Evolutionary conservation across 2,797 vertebrate genomes (phyloP).

Genomic region (Tokudaia tokunoshimensis): DNA sequence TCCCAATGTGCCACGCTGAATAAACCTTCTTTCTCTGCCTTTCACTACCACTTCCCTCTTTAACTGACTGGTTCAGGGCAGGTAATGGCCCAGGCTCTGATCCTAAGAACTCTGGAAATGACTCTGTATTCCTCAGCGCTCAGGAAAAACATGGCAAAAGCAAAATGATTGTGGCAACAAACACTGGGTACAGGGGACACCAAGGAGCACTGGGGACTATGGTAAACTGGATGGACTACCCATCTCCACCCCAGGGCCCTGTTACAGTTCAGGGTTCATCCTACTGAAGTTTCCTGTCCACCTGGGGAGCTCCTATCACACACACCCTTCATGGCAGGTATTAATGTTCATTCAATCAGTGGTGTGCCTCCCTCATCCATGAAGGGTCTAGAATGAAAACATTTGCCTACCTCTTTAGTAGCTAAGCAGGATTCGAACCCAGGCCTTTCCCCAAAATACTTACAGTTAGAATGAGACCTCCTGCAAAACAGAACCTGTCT

Average conservation of each 20-base stretch:
- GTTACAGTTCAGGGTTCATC: neutral
- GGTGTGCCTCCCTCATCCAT: neutral
- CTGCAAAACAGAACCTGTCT: neutral
- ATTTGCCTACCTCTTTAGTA: neutral
- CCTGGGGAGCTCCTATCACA: neutral
- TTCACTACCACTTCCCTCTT: neutral
- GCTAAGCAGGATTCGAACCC: neutral
- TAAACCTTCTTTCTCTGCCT: neutral
- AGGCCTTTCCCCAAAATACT: neutral
- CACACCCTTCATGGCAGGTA: neutral
- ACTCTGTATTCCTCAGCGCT: neutral
- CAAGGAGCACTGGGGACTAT: neutral
- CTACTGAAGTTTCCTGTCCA: neutral
- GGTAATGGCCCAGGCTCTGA: neutral
- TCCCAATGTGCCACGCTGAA: neutral
- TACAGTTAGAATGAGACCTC: neutral
- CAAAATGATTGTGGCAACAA: neutral
- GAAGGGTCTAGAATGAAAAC: constrained; percentile 1
- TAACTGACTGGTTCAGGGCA: neutral
- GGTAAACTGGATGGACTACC: neutral
- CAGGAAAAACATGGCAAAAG: neutral
- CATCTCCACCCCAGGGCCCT: too few relatives aligned
- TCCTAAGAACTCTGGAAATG: neutral
- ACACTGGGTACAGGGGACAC: neutral
- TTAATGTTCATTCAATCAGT: neutral